phyloP scores from a whole-genome alignment of 2,113 vertebrate species.

The Myotis davidii region DNA sequence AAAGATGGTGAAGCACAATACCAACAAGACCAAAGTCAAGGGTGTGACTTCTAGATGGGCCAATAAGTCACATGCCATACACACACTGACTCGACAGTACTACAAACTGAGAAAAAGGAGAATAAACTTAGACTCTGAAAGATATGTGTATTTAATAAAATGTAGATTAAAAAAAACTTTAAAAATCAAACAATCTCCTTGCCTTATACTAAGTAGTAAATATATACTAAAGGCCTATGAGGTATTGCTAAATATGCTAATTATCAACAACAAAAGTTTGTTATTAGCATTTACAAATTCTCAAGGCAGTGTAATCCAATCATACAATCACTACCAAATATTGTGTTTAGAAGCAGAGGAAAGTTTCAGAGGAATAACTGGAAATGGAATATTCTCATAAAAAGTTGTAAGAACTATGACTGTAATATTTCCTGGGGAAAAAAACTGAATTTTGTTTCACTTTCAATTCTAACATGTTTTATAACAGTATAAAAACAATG shows the following conservation, averaged over 20 bases:
- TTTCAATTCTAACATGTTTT: slow-evolving; percentile 58
- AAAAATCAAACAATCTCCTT: slow-evolving; percentile 46
- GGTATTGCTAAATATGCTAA: background rate
- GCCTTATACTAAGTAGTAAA: slow-evolving; percentile 46
- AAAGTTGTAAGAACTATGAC: slow-evolving; percentile 43
- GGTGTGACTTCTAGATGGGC: background rate
- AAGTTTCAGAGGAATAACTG: slow-evolving; percentile 59
- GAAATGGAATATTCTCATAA: slow-evolving; percentile 17
- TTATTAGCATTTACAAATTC: slow-evolving; percentile 56
- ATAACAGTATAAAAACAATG: slow-evolving; percentile 51
- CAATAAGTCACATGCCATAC: background rate
- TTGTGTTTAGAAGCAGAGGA: slow-evolving; percentile 50
- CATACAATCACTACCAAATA: slow-evolving; percentile 26
- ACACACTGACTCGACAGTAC: slow-evolving; percentile 6
- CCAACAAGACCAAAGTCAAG: slow-evolving; percentile 13
- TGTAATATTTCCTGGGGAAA: slow-evolving; percentile 20
- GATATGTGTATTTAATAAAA: slow-evolving; percentile 41
- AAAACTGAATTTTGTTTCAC: slow-evolving; percentile 38
- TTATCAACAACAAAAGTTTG: slow-evolving; percentile 25
- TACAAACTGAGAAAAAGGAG: background rate
- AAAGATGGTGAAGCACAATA: background rate
- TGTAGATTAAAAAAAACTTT: background rate
- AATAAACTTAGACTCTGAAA: slow-evolving; percentile 17
- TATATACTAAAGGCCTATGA: background rate
- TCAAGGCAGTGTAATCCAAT: slow-evolving; percentile 13